Evolutionary conservation across 2,113 vertebrate genomes (phyloP).

Genomic region (Cheilinus undulatus): DNA sequence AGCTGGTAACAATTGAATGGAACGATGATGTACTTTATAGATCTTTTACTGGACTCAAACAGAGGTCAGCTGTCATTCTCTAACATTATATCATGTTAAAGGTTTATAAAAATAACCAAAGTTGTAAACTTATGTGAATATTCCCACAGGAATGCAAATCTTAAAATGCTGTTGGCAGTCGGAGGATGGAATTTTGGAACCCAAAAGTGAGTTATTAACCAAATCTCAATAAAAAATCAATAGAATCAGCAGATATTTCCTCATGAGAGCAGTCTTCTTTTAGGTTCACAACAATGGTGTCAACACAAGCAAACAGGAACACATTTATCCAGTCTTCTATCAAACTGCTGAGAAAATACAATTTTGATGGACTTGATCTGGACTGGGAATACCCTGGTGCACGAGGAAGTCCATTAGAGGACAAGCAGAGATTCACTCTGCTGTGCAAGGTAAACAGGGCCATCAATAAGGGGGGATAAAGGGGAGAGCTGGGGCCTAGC

Average conservation of each 20-base stretch:
- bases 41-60: conserved; percentile 86
- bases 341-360: conserved; percentile 73
- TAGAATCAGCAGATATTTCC: too few relatives aligned
- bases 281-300: conserved; percentile 81
- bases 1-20: conserved; percentile 85
- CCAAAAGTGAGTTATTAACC: conserved; percentile 78
- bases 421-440: conserved; percentile 83
- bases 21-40: conserved; percentile 84
- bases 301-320: conserved; percentile 71
- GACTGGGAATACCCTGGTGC: conserved; percentile 86
- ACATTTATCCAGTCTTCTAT: conserved; percentile 85
- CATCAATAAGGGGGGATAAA: too few relatives aligned
- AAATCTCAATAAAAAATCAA: too few relatives aligned
- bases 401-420: conserved; percentile 82
- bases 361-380: conserved; percentile 86
- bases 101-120: neutral
- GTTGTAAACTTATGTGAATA: neutral
- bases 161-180: conserved; percentile 87
- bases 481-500: too few relatives aligned
- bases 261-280: conserved; percentile 1
- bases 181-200: conserved; percentile 88
- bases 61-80: conserved; percentile 62
- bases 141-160: conserved; percentile 80
- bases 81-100: neutral
- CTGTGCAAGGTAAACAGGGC: conserved; percentile 85